Evolutionary conservation across 2,888 invertebrate species (phyloP).

Genomic region (Brenthis hecate): DNA sequence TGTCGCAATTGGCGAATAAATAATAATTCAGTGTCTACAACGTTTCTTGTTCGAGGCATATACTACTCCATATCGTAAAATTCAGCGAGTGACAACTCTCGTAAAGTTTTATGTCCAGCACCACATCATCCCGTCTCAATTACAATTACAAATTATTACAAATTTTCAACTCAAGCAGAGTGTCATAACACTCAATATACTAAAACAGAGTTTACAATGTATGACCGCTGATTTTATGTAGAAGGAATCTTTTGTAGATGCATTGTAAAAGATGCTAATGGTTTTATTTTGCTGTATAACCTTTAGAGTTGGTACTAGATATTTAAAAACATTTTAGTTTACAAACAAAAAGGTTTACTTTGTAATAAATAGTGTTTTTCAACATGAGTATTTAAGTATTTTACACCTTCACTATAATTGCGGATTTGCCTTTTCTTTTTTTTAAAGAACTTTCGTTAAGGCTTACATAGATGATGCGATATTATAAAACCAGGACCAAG

Average conservation of each 20-base stretch:
- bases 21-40: conserved; percentile 71
- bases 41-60: conserved; percentile 70
- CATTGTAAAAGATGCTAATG: conserved; percentile 44
- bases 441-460: conserved; percentile 1
- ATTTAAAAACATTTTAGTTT: conserved; percentile 29
- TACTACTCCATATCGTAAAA: conserved; percentile 76
- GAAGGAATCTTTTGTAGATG: conserved; percentile 40
- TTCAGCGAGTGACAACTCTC: conserved; percentile 72
- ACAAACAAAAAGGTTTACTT: conserved; percentile 34
- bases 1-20: conserved; percentile 65
- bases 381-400: conserved; percentile 27
- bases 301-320: conserved; percentile 27
- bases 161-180: conserved; percentile 62
- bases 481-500: no score
- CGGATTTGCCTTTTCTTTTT: neutral
- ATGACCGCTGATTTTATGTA: conserved; percentile 46
- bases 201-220: conserved; percentile 59
- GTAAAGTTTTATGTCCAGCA: conserved; percentile 73
- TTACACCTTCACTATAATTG: conserved; percentile 11
- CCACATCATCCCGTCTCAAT: conserved; percentile 70
- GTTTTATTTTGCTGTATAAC: conserved; percentile 42
- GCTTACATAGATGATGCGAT: no score
- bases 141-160: conserved; percentile 81
- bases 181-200: conserved; percentile 56
- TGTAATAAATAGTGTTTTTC: conserved; percentile 16